Evolutionary conservation across 2,888 invertebrate species (phyloP).

Genomic region (Tiliacea aurago): DNA sequence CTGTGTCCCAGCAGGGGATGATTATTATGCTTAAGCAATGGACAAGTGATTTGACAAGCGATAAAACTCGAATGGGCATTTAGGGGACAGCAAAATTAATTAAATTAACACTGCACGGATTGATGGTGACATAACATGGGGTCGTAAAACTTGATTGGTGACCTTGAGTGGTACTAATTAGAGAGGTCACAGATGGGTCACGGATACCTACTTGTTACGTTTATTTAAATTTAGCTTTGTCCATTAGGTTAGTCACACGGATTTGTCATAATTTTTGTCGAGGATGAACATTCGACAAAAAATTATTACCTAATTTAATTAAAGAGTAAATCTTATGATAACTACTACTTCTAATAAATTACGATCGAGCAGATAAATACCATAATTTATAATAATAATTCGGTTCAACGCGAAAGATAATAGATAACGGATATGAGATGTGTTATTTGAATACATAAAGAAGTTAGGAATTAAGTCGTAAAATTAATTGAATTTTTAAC

Average conservation of each 20-base stretch:
- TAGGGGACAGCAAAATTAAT: neutral
- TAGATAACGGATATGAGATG: slow-evolving; percentile 1
- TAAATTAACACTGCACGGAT: slow-evolving; percentile 33
- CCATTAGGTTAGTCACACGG: neutral
- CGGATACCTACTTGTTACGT: neutral
- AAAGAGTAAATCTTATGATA: neutral
- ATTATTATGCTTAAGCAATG: too few species aligned
- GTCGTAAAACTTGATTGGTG: slow-evolving; percentile 43
- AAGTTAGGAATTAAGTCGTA: neutral
- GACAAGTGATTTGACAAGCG: neutral
- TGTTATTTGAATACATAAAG: neutral
- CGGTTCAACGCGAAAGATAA: neutral
- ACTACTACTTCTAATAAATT: neutral
- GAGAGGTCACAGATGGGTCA: slow-evolving; percentile 26
- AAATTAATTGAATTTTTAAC: too few species aligned
- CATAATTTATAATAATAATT: neutral
- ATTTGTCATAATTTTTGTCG: neutral
- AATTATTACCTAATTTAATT: neutral
- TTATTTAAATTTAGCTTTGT: neutral
- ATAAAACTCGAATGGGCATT: neutral
- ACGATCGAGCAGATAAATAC: neutral
- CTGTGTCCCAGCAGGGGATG: too few species aligned
- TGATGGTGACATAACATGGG: slow-evolving; percentile 19
- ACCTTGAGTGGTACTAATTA: slow-evolving; percentile 40
- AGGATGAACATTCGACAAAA: neutral